phyloP scores from a whole-genome alignment of 2,888 invertebrate species.

The Gastrophysa polygoni region DNA sequence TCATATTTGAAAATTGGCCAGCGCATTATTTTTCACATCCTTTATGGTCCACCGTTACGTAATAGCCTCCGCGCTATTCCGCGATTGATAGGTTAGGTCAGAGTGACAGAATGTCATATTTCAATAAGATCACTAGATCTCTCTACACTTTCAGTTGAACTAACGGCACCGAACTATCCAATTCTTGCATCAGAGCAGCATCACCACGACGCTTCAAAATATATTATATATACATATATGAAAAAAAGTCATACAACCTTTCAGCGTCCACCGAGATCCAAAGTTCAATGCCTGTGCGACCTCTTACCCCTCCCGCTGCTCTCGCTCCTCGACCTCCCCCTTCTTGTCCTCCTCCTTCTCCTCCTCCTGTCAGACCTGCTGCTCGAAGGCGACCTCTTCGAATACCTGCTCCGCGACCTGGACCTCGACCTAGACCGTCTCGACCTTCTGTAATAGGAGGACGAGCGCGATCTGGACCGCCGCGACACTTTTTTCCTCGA shows the following conservation, averaged over 20 bases:
- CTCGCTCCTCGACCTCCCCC: constrained; percentile 33
- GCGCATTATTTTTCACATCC: too few species aligned
- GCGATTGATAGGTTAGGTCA: too few species aligned
- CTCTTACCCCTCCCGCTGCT: constrained; percentile 47
- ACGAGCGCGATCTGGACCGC: constrained; percentile 29
- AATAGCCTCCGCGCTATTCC: too few species aligned
- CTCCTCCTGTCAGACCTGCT: constrained; percentile 32
- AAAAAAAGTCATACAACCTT: constrained; percentile 38
- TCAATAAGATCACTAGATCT: too few species aligned
- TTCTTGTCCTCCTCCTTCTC: constrained; percentile 24
- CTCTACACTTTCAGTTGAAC: too few species aligned
- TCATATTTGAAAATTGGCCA: too few species aligned
- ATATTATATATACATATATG: constrained; percentile 3
- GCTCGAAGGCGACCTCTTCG: constrained; percentile 28
- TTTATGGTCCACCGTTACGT: too few species aligned
- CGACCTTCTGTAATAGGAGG: constrained; percentile 35
- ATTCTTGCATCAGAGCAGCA: neutral
- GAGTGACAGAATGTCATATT: too few species aligned
- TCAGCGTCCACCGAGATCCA: constrained; percentile 31
- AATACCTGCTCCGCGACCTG: constrained; percentile 34
- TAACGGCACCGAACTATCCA: too few species aligned
- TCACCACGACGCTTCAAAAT: too few species aligned
- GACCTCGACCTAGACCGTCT: constrained; percentile 33
- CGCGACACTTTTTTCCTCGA: too few species aligned
- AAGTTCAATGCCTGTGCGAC: constrained; percentile 43